These are phyloP conservation scores for Drosophila niveifrons DNA, from an alignment of 2,888 invertebrate genomes.

Conservation along the genomic window DNA sequence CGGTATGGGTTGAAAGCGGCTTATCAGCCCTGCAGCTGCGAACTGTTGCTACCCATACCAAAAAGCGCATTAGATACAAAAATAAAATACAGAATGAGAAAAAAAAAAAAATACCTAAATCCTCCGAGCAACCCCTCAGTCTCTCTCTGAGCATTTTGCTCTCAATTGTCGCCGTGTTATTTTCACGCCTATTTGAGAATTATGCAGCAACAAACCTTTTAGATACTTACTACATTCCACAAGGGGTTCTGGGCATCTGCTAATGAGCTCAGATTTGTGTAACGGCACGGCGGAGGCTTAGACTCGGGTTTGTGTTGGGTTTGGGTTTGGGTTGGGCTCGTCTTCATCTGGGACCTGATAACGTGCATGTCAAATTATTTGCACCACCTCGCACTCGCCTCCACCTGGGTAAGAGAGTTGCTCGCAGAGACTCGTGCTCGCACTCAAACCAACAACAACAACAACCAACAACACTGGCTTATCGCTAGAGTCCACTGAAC, in stretches of 20 bases:
- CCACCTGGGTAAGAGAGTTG: conserved; percentile 23
- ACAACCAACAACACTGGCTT: conserved; percentile 46
- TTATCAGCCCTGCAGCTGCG: conserved; percentile 66
- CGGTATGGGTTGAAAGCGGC: conserved; percentile 56
- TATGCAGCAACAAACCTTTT: conserved; percentile 51
- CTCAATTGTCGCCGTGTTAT: conserved; percentile 47
- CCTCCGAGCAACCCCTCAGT: conserved; percentile 3
- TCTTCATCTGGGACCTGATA: conserved; percentile 33
- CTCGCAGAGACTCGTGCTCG: conserved; percentile 33
- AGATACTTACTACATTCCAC: conserved; percentile 37
- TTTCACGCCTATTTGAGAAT: conserved; percentile 70
- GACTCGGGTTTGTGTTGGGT: background rate
- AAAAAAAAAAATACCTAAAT: conserved; percentile 1
- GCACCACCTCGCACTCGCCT: conserved; percentile 25
- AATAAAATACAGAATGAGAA: background rate
- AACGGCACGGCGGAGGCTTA: conserved; percentile 62
- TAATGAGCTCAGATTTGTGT: conserved; percentile 74
- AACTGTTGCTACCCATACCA: conserved; percentile 20
- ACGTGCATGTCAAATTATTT: conserved; percentile 44
- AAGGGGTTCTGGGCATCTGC: conserved; percentile 37
- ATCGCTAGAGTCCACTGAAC: conserved; percentile 73
- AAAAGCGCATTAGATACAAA: conserved; percentile 72
- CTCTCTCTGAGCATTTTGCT: background rate
- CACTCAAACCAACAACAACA: background rate
- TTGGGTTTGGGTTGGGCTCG: background rate